phyloP scores from a whole-genome alignment of 2,888 invertebrate species.

The Cabera pusaria region DNA sequence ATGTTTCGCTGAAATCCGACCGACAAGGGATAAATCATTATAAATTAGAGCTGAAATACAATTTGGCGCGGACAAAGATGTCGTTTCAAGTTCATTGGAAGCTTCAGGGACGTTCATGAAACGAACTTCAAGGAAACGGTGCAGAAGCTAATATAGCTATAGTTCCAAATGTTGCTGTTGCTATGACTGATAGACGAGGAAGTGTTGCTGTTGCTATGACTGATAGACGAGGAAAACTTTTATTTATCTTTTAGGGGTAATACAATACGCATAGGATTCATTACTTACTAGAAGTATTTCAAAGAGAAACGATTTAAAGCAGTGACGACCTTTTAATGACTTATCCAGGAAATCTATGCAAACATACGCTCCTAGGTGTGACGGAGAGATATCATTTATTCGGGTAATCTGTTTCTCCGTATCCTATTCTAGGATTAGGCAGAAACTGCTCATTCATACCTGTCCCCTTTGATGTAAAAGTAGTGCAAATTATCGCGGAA shows the following conservation, averaged over 20 bases:
- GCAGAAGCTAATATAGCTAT: constrained; percentile 1
- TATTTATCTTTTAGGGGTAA: too few relatives aligned
- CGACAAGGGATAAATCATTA: constrained; percentile 39
- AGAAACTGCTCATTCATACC: constrained; percentile 14
- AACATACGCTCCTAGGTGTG: constrained; percentile 8
- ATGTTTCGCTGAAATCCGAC: constrained; percentile 29
- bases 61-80: constrained; percentile 25
- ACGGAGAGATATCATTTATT: constrained; percentile 7
- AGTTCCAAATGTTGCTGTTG: constrained; percentile 3
- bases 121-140: constrained; percentile 21
- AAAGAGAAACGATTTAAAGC: too few relatives aligned
- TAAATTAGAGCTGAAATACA: constrained; percentile 32
- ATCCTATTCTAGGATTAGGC: constrained; percentile 13
- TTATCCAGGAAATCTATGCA: constrained; percentile 11
- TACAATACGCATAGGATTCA: too few relatives aligned
- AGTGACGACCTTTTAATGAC: constrained; percentile 7
- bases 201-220: too few relatives aligned
- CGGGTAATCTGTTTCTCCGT: constrained; percentile 13
- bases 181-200: too few relatives aligned
- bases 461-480: constrained; percentile 18
- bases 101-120: constrained; percentile 24
- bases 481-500: constrained; percentile 11
- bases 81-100: constrained; percentile 23
- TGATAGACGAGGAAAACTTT: constrained; percentile 19
- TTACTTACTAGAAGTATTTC: not conserved